These are phyloP conservation scores for Rhabdomys pumilio DNA, from an alignment of 2,797 vertebrate species.

Conservation along the genomic window DNA sequence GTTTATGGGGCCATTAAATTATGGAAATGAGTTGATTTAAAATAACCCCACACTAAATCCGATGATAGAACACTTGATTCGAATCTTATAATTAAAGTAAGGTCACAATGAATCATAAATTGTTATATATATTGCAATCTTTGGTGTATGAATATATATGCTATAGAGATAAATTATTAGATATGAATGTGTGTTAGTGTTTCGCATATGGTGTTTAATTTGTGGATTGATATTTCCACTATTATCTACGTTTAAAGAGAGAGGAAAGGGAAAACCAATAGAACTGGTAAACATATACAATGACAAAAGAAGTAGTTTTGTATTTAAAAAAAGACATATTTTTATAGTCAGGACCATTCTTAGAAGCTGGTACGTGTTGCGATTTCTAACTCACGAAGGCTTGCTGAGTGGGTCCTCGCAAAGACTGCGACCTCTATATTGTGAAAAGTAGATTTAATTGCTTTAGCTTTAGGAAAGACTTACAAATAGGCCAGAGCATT, in stretches of 20 bases:
- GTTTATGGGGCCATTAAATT: slow-evolving; percentile 34
- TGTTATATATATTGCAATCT: not conserved
- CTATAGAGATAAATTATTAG: slow-evolving; percentile 21
- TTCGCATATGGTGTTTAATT: slow-evolving; percentile 38
- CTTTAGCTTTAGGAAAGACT: slow-evolving; percentile 44
- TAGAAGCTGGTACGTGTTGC: not conserved
- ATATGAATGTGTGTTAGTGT: not conserved
- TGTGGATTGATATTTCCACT: slow-evolving; percentile 34
- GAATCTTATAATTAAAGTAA: not conserved
- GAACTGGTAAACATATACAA: not conserved
- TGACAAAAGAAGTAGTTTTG: slow-evolving; percentile 34
- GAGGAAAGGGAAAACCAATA: slow-evolving; percentile 21
- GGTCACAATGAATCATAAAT: not conserved
- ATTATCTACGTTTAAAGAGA: not conserved
- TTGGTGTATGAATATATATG: slow-evolving; percentile 4
- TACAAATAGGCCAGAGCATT: not conserved
- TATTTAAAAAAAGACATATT: slow-evolving; percentile 12
- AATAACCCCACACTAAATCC: not conserved
- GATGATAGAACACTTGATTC: not conserved
- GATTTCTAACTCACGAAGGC: slow-evolving; percentile 21
- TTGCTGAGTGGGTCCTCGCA: not conserved
- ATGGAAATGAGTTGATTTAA: slow-evolving; percentile 61
- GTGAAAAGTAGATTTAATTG: slow-evolving; percentile 29
- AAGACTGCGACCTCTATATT: not conserved
- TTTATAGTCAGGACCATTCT: not conserved